A percentile compares a stretch with the other conserved stretches of the same genome.
Conservation (phyloP, 1,140 invertebrate species). For the Ips typographus region DNA sequence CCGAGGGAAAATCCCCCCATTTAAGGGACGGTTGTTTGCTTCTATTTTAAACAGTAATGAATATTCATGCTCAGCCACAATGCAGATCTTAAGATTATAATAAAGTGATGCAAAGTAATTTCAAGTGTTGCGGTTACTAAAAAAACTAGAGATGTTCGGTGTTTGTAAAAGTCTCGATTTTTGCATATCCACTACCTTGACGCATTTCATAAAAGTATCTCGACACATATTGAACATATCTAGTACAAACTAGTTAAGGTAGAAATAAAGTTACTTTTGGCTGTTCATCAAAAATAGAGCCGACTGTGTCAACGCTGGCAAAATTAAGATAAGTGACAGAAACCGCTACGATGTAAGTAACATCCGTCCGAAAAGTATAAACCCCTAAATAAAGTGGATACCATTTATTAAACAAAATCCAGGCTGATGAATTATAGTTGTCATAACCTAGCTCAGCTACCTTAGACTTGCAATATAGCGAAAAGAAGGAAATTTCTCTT, state of each 20-base stretch:
- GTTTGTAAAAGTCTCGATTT: no score
- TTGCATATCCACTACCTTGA: no score
- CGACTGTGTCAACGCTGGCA: not conserved
- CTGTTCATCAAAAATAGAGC: no score
- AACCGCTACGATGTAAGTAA: slow-evolving; percentile 4
- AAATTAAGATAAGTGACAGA: slow-evolving; percentile 17
- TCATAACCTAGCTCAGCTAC: slow-evolving; percentile 28
- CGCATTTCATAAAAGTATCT: no score
- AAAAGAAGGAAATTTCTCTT: not conserved
- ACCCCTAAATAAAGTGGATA: slow-evolving; percentile 19
- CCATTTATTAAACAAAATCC: slow-evolving; percentile 26
- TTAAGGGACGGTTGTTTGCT: slow-evolving; percentile 11
- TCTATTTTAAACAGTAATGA: slow-evolving; percentile 27
- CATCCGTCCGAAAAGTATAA: slow-evolving; percentile 13
- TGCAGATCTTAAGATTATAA: slow-evolving; percentile 13
- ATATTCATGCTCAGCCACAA: slow-evolving; percentile 18
- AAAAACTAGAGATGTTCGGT: not conserved
- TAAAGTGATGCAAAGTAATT: not conserved
- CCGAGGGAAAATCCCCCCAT: not conserved
- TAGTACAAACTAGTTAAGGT: no score
- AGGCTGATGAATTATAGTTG: slow-evolving; percentile 25
- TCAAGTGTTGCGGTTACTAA: not conserved
- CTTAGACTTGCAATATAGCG: slow-evolving; percentile 2
- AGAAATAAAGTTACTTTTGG: no score
- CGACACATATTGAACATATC: no score